Evolutionary conservation across 2,888 invertebrate species (phyloP), one percentile per base, ranked within the genome.

Genomic region (Caenorhabditis wallacei): DNA sequence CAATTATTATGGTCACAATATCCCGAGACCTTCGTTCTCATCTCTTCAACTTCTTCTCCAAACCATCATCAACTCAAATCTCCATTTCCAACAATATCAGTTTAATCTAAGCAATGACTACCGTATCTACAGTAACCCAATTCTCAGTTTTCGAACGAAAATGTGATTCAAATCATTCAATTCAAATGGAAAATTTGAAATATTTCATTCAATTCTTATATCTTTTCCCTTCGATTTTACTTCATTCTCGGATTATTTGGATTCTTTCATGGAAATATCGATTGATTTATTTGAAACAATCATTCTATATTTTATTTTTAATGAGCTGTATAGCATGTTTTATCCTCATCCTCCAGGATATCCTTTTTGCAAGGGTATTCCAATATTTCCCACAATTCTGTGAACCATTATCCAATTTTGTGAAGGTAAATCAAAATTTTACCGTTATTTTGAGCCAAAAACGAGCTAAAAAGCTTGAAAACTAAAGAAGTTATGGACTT

Each of bases 381-480:
- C 80, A 81, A 48, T 81, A 81, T 30, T 74, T 81, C 59, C 71
- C 80, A 26, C 80, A 80, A 54, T 71, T 72, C 61, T 80, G 71
- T 26, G 66, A 72, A 11, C 43, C 71, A 8, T 13, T 72, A 18
- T 35, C 72, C 1, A 54, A 59, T 1, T 72, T 66, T 24, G 71
- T 72, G 4, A 64, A 66, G 57, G 79, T 79, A 11, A 35, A 61
- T n/a, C 10, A n/a, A n/a, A n/a, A n/a, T n/a, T n/a, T n/a, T n/a
- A n/a, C n/a, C n/a, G n/a, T n/a, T n/a, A n/a, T n/a, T n/a, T n/a
- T n/a, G n/a, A n/a, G n/a, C n/a, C n/a, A n/a, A n/a, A n/a, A n/a
- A n/a, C n/a, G n/a, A n/a, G n/a, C n/a, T n/a, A n/a, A n/a, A n/a
- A n/a, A n/a, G n/a, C n/a, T n/a, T n/a, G n/a, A n/a, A n/a, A n/a